Base-by-base conservation (phyloP, 2,797 vertebrate species). In the Anguilla obscura region DNA sequence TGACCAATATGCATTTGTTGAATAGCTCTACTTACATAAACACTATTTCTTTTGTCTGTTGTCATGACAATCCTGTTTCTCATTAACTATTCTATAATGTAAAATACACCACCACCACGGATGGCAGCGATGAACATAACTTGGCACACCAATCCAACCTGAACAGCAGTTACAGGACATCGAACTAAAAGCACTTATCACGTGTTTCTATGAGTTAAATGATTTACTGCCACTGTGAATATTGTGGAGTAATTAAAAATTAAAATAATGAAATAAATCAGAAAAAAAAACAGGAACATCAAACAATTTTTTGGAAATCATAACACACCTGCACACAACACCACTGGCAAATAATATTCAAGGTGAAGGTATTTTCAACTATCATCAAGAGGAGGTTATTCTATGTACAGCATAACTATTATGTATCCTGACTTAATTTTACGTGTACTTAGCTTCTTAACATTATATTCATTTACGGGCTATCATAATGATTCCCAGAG, bases 31-130 rank as follows among this genome's bases (percentile, higher is more conserved):
- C 48, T 86, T 86, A 66, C 36, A 71, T 66, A 66, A 86, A 71
- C 85, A 86, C 48, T 63, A 60, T 60, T 85, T 85, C 12, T 85
- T 58, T 86, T 66, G 58, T 86, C 85, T 86, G 36, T 71, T 86
- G 85, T 50, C 63, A 50, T 71, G 60, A 71, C 40, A 71, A 50
- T 85, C 24, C 58, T 71, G 36, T 86, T 86, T 86, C 7, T 14
- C 58, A 71, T 86, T 69, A 12, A 86, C 40, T 86, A 10, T 69
- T 24, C 63, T 71, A 27, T 30, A 45, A 63, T 85, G 3, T 45
- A 58, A 86, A 50, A 9, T 48, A 16, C 40, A 45, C 40, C 84
- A 63, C 36, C 56, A 40, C 30, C 12, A 36, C 18, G 58, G 58
- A 8, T 63, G 18, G 56, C 84, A 36, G 1, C 40, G 33, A 85